Percentiles rank a stretch among this genome's conserved stretches.
phyloP scores from a whole-genome alignment of 2,888 invertebrate genomes.

The Fissipunctia ypsillon region DNA sequence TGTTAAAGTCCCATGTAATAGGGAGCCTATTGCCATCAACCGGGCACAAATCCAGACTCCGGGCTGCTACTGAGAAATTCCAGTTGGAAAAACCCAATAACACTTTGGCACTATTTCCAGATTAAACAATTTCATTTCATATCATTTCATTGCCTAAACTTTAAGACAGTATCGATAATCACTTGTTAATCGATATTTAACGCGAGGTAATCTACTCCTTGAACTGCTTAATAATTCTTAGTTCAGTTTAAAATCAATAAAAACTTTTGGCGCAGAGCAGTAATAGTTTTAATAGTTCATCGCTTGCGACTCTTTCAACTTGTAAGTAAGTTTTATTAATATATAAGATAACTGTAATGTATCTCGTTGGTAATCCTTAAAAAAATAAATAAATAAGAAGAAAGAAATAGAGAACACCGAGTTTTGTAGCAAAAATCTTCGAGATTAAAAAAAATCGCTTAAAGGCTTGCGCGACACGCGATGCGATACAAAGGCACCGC shows the following conservation, averaged over 20 bases:
- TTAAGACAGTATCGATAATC: background rate
- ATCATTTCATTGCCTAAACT: background rate
- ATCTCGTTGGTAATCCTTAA: too few relatives aligned
- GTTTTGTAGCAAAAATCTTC: background rate
- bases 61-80: too few relatives aligned
- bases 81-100: too few relatives aligned
- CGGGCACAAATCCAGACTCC: too few relatives aligned
- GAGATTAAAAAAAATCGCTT: too few relatives aligned
- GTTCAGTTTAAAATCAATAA: conserved; percentile 29
- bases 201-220: background rate
- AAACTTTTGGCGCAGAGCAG: conserved; percentile 15
- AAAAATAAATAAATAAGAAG: conserved; percentile 8
- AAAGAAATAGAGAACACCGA: background rate
- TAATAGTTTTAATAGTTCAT: conserved; percentile 35
- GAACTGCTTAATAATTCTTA: conserved; percentile 6
- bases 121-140: too few relatives aligned
- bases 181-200: background rate
- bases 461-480: too few relatives aligned
- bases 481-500: too few relatives aligned
- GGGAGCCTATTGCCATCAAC: too few relatives aligned
- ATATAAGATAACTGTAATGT: too few relatives aligned
- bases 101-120: too few relatives aligned
- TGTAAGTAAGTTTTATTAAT: conserved; percentile 12
- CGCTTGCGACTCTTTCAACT: conserved; percentile 22
- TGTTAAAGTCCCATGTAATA: too few relatives aligned